phyloP scores from a whole-genome alignment of 1,140 invertebrate species.

The Hyphantria cunea region DNA sequence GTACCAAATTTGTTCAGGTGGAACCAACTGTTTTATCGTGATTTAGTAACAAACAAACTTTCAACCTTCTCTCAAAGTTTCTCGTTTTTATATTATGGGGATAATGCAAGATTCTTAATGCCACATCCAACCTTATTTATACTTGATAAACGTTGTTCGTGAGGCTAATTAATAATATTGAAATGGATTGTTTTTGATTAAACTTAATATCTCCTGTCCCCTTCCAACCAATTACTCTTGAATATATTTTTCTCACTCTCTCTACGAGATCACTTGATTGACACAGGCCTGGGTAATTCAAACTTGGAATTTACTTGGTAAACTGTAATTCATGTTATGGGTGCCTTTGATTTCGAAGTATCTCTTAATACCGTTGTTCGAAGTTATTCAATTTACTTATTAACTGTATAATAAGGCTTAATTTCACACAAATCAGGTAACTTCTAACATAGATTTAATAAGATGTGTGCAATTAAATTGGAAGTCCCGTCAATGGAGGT shows the following conservation, averaged over 20 bases:
- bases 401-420: background rate
- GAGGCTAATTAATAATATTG: conserved; percentile 67
- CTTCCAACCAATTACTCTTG: conserved; percentile 10
- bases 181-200: conserved; percentile 68
- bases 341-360: conserved; percentile 46
- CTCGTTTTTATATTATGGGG: too few species aligned
- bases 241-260: conserved; percentile 30
- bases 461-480: background rate
- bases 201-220: conserved; percentile 43
- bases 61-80: too few species aligned
- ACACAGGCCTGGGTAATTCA: conserved; percentile 41
- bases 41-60: too few species aligned
- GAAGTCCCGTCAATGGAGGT: too few species aligned
- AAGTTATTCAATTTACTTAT: conserved; percentile 1
- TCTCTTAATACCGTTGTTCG: conserved; percentile 33
- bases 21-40: too few species aligned
- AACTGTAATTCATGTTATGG: conserved; percentile 53
- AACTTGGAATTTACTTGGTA: conserved; percentile 48
- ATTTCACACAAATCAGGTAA: too few species aligned
- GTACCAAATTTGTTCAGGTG: too few species aligned
- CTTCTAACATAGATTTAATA: background rate
- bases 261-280: conserved; percentile 45
- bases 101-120: background rate
- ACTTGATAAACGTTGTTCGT: conserved; percentile 32
- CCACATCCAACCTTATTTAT: conserved; percentile 26